phyloP scores from a whole-genome alignment of 2,113 vertebrate species.

The Porphyrio hochstetteri region DNA sequence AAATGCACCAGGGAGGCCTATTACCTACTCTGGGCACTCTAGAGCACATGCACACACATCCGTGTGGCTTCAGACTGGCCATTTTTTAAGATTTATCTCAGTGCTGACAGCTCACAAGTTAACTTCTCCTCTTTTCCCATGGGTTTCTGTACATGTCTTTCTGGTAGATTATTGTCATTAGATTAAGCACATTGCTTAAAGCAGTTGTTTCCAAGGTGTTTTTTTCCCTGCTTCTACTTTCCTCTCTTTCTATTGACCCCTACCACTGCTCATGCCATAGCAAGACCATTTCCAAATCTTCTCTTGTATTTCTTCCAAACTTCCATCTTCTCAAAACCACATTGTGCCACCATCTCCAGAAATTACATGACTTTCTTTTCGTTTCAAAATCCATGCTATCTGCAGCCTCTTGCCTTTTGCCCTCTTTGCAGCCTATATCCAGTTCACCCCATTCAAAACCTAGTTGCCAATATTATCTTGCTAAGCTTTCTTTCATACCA shows the following conservation, averaged over 20 bases:
- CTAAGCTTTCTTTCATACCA: neutral
- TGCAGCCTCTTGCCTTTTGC: neutral
- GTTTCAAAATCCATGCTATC: neutral
- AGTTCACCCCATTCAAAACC: neutral
- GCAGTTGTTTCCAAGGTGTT: neutral
- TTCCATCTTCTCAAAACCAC: neutral
- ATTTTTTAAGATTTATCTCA: neutral
- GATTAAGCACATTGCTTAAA: neutral
- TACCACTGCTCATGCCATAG: neutral
- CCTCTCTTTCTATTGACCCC: neutral
- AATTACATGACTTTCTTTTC: neutral
- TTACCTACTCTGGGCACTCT: neutral
- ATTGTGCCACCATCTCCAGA: neutral
- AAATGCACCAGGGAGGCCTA: neutral
- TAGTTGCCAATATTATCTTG: neutral
- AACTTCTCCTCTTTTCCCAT: neutral
- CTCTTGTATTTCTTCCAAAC: neutral
- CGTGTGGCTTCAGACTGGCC: neutral
- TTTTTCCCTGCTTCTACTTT: neutral
- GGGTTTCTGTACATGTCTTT: neutral
- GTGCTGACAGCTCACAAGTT: neutral
- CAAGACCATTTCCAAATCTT: neutral
- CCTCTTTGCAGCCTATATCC: neutral
- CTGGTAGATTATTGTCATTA: conserved; percentile 12
- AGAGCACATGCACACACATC: neutral